phyloP scores from a whole-genome alignment of 2,797 vertebrate genomes.

The Syngnathus rostellatus region DNA sequence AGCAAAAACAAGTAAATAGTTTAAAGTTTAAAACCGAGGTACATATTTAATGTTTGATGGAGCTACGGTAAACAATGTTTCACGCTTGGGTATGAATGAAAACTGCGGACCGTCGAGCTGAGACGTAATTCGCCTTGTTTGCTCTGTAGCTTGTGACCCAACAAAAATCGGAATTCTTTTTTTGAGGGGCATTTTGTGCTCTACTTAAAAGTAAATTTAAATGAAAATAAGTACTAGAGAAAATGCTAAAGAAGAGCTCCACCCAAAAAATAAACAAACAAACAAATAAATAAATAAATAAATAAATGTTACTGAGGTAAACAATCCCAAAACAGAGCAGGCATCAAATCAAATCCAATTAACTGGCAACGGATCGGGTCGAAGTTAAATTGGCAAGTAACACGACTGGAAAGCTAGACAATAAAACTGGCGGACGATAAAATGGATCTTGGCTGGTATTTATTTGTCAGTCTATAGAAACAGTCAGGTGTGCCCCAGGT shows the following conservation, averaged over 20 bases:
- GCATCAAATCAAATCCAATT: slow-evolving; percentile 4
- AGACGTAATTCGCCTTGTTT: neutral
- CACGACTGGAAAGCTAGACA: neutral
- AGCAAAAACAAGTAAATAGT: slow-evolving; percentile 7
- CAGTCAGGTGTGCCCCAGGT: neutral
- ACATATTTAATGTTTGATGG: slow-evolving; percentile 4
- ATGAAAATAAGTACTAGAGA: neutral
- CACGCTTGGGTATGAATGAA: neutral
- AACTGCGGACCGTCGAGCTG: neutral
- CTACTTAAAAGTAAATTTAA: neutral
- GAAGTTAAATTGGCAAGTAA: slow-evolving; percentile 1
- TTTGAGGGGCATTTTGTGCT: neutral
- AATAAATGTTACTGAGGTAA: neutral
- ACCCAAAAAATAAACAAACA: neutral
- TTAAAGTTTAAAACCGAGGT: slow-evolving; percentile 6
- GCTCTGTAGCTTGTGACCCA: neutral
- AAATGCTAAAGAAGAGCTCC: neutral
- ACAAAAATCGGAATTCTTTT: neutral
- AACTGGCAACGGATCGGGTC: slow-evolving; percentile 3
- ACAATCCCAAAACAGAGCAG: neutral
- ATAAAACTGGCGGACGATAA: neutral
- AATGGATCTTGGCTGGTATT: slow-evolving; percentile 1
- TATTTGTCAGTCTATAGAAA: neutral
- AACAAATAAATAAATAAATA: too few relatives aligned
- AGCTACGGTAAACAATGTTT: slow-evolving; percentile 4